Evolutionary conservation across 2,797 vertebrate genomes (phyloP).

Genomic region (Centroberyx gerrardi): DNA sequence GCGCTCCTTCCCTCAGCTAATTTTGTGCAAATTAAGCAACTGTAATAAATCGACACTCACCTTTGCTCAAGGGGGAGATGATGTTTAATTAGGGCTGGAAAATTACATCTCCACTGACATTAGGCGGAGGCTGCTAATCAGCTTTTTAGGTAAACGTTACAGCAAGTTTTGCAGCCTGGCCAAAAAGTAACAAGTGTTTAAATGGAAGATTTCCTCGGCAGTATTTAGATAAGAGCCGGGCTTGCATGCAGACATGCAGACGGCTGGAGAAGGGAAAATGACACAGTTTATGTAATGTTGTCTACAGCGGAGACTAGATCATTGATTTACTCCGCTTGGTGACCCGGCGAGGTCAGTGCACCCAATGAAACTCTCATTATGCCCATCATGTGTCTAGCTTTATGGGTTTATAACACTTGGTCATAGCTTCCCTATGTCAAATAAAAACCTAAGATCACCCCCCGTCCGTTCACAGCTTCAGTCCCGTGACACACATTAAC

Average conservation of each 20-base stretch:
- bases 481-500: conserved; percentile 12
- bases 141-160: background rate
- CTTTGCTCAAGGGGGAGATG: background rate
- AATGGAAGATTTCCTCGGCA: conserved; percentile 22
- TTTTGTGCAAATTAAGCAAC: background rate
- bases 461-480: background rate
- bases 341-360: conserved; percentile 22
- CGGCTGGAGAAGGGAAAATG: conserved; percentile 8
- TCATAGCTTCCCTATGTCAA: conserved; percentile 12
- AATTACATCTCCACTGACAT: background rate
- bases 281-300: conserved; percentile 26
- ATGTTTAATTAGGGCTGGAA: too few species aligned
- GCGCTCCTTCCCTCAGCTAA: background rate
- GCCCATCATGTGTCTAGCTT: conserved; percentile 27
- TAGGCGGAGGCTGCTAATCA: too few species aligned
- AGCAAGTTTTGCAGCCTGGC: background rate
- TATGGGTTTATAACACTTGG: conserved; percentile 40
- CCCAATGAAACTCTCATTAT: conserved; percentile 4
- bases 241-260: conserved; percentile 6
- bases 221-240: background rate
- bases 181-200: background rate
- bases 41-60: background rate
- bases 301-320: conserved; percentile 32
- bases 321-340: conserved; percentile 56
- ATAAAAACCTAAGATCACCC: conserved; percentile 35